Evolutionary conservation across 2,797 vertebrate genomes (phyloP).

Genomic region (Sylvia borin): DNA sequence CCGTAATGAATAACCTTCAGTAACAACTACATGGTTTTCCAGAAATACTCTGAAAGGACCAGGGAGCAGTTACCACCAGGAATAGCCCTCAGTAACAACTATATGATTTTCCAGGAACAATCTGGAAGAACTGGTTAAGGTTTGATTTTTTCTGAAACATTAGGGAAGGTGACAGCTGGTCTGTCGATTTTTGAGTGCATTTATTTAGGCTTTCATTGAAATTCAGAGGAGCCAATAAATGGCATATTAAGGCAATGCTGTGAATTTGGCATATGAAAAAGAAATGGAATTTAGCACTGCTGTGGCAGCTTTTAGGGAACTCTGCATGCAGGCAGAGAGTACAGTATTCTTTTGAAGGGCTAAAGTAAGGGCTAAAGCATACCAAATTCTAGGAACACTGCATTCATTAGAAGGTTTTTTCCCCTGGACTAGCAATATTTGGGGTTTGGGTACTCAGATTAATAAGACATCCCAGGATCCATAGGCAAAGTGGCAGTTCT

Average conservation of each 20-base stretch:
- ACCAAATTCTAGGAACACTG: not conserved
- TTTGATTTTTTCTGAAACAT: slow-evolving; percentile 1
- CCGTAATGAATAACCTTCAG: not conserved
- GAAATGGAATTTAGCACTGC: not conserved
- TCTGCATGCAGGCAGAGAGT: not conserved
- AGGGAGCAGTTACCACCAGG: not conserved
- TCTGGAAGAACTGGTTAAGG: not conserved
- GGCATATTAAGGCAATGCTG: slow-evolving; percentile 6
- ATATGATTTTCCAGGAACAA: not conserved
- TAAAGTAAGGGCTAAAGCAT: not conserved
- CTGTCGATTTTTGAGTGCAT: not conserved
- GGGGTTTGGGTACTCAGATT: not conserved
- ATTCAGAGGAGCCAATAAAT: not conserved
- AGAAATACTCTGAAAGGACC: not conserved
- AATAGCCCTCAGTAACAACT: not conserved
- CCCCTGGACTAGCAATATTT: not conserved
- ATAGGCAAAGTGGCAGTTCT: not conserved
- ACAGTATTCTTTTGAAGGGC: not conserved
- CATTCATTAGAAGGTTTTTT: not conserved
- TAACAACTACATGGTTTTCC: not conserved
- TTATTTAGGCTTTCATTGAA: slow-evolving; percentile 22
- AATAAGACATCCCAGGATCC: not conserved
- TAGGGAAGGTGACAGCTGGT: slow-evolving; percentile 17
- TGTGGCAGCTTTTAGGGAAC: not conserved
- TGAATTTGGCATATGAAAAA: slow-evolving; percentile 17